A percentile compares a stretch with the other conserved stretches of the same genome.
phyloP scores from a whole-genome alignment of 2,797 vertebrate genomes.

The Melanotaenia parkinsoni region DNA sequence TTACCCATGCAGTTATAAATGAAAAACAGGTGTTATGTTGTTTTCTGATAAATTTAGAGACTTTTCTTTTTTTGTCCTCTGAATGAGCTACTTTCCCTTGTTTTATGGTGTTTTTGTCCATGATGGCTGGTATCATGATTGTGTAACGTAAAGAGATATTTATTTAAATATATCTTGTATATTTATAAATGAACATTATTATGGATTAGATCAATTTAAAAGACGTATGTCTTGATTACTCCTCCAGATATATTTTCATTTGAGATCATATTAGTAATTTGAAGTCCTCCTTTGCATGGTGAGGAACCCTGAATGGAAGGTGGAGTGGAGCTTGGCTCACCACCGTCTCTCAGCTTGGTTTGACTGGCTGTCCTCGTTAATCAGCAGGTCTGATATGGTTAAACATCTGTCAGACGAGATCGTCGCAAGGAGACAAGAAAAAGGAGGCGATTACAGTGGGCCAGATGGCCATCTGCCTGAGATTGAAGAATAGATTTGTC shows the following conservation, averaged over 20 bases:
- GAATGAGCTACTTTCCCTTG: constrained; percentile 31
- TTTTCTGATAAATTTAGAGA: neutral
- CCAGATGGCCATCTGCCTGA: constrained; percentile 82
- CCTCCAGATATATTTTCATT: neutral
- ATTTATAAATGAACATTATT: constrained; percentile 30
- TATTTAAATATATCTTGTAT: constrained; percentile 31
- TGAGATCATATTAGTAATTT: constrained; percentile 2
- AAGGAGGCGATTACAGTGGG: constrained; percentile 64
- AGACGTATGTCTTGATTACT: constrained; percentile 6
- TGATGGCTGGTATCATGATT: constrained; percentile 41
- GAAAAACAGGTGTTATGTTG: constrained; percentile 20
- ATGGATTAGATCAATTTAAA: constrained; percentile 13
- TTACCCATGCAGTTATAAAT: constrained; percentile 8
- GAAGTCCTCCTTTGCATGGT: constrained; percentile 22
- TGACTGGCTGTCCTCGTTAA: constrained; percentile 53
- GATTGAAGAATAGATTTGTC: constrained; percentile 86
- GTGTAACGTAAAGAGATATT: constrained; percentile 46
- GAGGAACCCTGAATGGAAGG: constrained; percentile 51
- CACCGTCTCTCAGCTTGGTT: constrained; percentile 14
- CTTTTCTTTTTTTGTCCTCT: constrained; percentile 8
- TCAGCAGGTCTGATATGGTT: constrained; percentile 66
- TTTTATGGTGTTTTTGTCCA: constrained; percentile 40
- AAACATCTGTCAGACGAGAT: constrained; percentile 74
- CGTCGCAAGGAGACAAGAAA: constrained; percentile 57
- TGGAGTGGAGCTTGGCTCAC: constrained; percentile 22